Evolutionary conservation across 2,888 invertebrate species (phyloP).

Genomic region (Mimachlamys varia): DNA sequence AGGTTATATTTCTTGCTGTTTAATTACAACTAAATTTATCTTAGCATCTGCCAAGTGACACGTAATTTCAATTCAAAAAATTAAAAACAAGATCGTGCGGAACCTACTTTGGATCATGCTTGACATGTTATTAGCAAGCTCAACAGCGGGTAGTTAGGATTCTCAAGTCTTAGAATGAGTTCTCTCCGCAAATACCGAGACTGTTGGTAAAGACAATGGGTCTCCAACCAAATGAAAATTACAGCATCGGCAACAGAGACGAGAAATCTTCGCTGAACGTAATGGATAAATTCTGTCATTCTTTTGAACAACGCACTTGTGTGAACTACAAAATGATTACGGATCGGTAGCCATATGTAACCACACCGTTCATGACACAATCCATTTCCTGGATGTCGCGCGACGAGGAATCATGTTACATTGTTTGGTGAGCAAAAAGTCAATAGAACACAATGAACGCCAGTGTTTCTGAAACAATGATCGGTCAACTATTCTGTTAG

Average conservation of each 20-base stretch:
- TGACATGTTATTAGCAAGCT: conserved; percentile 16
- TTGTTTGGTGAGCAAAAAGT: conserved; percentile 36
- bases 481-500: conserved; percentile 37
- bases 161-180: background rate
- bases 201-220: conserved; percentile 39
- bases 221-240: conserved; percentile 32
- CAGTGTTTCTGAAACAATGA: background rate
- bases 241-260: conserved; percentile 36
- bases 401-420: conserved; percentile 39
- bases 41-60: conserved; percentile 28
- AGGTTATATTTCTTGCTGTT: conserved; percentile 31
- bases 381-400: conserved; percentile 49
- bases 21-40: conserved; percentile 23
- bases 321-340: conserved; percentile 49
- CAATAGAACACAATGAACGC: background rate
- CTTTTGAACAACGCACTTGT: conserved; percentile 39
- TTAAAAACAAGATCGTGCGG: background rate
- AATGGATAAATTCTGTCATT: conserved; percentile 50
- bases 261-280: conserved; percentile 35
- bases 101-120: background rate
- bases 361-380: conserved; percentile 51
- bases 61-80: conserved; percentile 32
- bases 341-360: conserved; percentile 46
- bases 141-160: conserved; percentile 2
- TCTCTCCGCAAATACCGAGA: conserved; percentile 20